phyloP scores from a whole-genome alignment of 2,113 vertebrate species.

The Zosterops pallidus region DNA sequence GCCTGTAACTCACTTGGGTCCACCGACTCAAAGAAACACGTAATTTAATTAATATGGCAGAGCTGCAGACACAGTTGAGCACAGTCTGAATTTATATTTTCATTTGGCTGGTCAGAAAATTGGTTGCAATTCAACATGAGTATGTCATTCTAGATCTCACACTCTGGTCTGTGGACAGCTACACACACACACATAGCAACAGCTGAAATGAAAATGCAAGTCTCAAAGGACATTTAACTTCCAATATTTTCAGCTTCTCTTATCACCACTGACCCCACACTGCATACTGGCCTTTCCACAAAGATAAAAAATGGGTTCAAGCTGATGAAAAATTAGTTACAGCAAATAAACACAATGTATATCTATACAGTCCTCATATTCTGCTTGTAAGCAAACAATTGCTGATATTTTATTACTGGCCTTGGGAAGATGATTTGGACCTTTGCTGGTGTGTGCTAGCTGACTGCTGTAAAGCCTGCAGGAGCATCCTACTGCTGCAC shows the following conservation, averaged over 20 bases:
- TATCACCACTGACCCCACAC: background rate
- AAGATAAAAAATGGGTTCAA: background rate
- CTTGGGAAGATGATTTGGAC: background rate
- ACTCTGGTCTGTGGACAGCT: background rate
- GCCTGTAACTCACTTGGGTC: background rate
- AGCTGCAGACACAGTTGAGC: background rate
- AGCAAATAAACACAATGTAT: background rate
- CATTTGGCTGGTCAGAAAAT: constrained; percentile 16
- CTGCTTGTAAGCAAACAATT: background rate
- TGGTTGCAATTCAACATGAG: constrained; percentile 18
- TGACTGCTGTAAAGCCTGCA: background rate
- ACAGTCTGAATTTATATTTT: constrained; percentile 23
- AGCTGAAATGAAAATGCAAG: constrained; percentile 21
- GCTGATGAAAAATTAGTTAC: background rate
- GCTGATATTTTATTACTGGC: background rate
- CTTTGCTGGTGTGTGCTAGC: background rate
- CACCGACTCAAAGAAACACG: background rate
- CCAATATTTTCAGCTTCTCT: background rate
- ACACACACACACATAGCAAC: background rate
- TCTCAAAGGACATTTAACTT: background rate
- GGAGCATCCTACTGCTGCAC: background rate
- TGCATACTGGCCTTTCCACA: background rate
- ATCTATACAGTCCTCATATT: background rate
- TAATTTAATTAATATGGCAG: background rate
- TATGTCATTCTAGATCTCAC: constrained; percentile 23